phyloP scores from a whole-genome alignment of 1,140 invertebrate genomes.

The Drosophila leontia region DNA sequence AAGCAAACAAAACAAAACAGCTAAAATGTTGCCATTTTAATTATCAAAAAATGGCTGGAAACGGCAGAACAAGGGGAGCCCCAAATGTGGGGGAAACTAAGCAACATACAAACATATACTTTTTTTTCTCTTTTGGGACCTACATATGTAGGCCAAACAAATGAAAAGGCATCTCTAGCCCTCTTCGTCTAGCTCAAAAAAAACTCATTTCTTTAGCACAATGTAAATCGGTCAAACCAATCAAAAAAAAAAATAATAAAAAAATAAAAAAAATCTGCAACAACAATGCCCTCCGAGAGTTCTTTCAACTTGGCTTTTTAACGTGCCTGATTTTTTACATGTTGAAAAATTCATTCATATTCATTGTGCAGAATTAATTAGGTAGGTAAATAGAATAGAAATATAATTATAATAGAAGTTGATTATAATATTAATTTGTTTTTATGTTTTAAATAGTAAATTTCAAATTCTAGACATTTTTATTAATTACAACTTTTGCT shows the following conservation, averaged over 20 bases:
- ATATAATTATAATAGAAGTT: no score
- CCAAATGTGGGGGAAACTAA: constrained; percentile 34
- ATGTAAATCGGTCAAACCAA: constrained; percentile 82
- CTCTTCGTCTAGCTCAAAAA: constrained; percentile 12
- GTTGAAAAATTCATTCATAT: neutral
- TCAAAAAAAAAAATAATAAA: constrained; percentile 52
- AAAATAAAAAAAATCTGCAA: constrained; percentile 33
- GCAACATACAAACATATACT: constrained; percentile 12
- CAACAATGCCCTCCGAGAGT: constrained; percentile 53
- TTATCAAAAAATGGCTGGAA: constrained; percentile 62
- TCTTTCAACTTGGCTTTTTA: constrained; percentile 50
- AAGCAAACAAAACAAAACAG: constrained; percentile 38
- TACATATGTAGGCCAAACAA: constrained; percentile 62
- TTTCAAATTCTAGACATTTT: no score
- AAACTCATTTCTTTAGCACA: constrained; percentile 80
- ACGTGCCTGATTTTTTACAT: constrained; percentile 18
- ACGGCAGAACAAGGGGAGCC: constrained; percentile 12
- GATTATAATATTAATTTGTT: neutral
- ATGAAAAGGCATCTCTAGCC: constrained; percentile 50
- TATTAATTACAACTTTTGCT: no score
- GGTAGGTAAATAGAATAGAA: neutral
- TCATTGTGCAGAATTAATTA: neutral
- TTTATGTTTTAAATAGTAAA: neutral
- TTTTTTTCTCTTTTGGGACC: neutral
- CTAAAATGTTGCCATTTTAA: constrained; percentile 63